Evolutionary conservation across 37 sponge, comb jelly and placozoan species (phyloP).

Genomic region (Theonella swinhoei): DNA sequence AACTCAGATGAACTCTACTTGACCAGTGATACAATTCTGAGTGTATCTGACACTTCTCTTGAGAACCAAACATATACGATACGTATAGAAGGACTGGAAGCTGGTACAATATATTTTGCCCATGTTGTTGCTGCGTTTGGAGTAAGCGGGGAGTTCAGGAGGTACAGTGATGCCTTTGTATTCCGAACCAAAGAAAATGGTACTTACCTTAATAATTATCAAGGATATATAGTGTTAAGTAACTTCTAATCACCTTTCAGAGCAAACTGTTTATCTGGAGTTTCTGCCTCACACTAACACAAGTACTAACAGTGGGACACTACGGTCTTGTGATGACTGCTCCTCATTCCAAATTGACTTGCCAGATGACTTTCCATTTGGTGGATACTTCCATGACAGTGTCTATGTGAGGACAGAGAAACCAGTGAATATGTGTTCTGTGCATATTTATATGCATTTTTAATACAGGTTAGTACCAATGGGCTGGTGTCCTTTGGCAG

Average conservation of each 20-base stretch:
- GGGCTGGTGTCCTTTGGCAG: not conserved
- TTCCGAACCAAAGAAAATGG: not conserved
- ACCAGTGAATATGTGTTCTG: too few species aligned
- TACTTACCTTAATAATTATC: too few species aligned
- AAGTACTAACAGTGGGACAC: not conserved
- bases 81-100: not conserved
- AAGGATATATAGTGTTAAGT: too few species aligned
- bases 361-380: not conserved
- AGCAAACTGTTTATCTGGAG: not conserved
- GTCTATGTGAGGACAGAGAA: not conserved
- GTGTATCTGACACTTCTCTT: not conserved
- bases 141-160: not conserved
- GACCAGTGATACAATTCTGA: conserved; percentile 6
- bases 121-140: not conserved
- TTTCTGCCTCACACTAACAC: not conserved
- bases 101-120: not conserved
- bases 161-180: not conserved
- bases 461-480: not conserved
- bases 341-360: not conserved
- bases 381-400: not conserved
- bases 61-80: not conserved
- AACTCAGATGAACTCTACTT: not conserved
- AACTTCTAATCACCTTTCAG: too few species aligned
- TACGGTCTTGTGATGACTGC: not conserved
- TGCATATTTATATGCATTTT: too few species aligned